A percentile compares a stretch with the other conserved stretches of the same genome.
Evolutionary conservation across 2,888 invertebrate genomes (phyloP).

Genomic region (Drosophila flavopinicola): DNA sequence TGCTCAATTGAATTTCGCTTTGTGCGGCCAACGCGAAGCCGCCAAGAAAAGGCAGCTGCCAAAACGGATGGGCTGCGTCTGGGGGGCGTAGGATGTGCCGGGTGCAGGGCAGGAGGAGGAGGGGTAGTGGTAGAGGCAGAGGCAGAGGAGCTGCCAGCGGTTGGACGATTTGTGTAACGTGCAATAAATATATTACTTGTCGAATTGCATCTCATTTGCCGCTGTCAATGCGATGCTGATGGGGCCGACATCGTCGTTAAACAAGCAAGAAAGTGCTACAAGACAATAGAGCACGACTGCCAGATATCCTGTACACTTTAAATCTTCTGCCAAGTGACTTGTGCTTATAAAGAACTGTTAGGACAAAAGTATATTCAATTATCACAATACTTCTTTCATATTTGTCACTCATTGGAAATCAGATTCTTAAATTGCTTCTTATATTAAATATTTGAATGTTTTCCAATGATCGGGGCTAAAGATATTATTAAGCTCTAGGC

Average conservation of each 20-base stretch:
- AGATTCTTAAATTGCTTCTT: too few species aligned
- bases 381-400: too few species aligned
- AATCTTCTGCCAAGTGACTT: too few species aligned
- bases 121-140: too few species aligned
- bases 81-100: background rate
- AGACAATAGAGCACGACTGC: background rate
- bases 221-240: conserved; percentile 37
- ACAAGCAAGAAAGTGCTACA: conserved; percentile 3
- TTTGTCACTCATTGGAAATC: too few species aligned
- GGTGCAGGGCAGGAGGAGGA: too few species aligned
- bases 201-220: conserved; percentile 65
- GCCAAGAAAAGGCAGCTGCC: conserved; percentile 35
- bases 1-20: conserved; percentile 63
- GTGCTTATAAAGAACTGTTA: too few species aligned
- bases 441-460: too few species aligned
- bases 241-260: conserved; percentile 15
- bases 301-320: background rate
- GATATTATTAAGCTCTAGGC: too few species aligned
- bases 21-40: conserved; percentile 43
- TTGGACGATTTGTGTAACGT: conserved; percentile 65
- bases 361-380: too few species aligned
- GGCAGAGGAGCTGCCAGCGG: too few species aligned
- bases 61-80: background rate
- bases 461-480: too few species aligned
- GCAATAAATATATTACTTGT: conserved; percentile 67